A percentile compares a stretch with the other conserved stretches of the same genome.
Evolutionary conservation across 2,113 vertebrate genomes (phyloP).

Genomic region (Cacatua alba): DNA sequence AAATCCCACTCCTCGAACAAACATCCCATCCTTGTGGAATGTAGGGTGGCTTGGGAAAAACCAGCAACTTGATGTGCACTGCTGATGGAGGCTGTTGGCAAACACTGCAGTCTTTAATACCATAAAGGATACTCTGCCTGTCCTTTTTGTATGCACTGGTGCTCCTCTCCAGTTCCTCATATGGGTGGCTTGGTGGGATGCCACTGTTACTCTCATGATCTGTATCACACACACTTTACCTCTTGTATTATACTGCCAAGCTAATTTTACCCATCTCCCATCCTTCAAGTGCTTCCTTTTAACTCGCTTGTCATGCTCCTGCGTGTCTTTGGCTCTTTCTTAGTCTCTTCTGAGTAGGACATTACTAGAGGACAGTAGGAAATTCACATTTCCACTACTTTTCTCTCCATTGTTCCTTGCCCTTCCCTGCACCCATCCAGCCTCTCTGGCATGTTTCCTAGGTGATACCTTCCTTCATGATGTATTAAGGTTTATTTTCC

Average conservation of each 20-base stretch:
- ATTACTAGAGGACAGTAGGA: not conserved
- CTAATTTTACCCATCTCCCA: not conserved
- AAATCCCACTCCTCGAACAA: no score
- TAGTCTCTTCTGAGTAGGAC: not conserved
- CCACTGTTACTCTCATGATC: not conserved
- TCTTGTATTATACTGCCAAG: not conserved
- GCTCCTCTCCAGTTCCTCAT: not conserved
- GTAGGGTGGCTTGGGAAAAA: no score
- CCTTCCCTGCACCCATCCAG: not conserved
- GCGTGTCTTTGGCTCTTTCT: not conserved
- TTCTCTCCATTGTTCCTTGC: not conserved
- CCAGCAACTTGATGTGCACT: not conserved
- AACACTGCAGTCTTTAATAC: not conserved
- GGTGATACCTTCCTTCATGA: not conserved
- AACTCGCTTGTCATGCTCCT: not conserved
- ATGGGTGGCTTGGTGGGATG: not conserved
- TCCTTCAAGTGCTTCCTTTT: not conserved
- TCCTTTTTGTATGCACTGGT: not conserved
- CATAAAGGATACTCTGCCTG: not conserved
- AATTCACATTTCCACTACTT: not conserved
- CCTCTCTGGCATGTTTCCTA: not conserved
- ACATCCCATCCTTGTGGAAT: rapidly evolving
- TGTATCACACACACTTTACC: not conserved
- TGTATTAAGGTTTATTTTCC: rapidly evolving
- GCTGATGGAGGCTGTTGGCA: not conserved